Evolutionary conservation across 2,888 invertebrate species (phyloP), one percentile per base, ranked within the genome.

Genomic region (Callyntrura sp.): DNA sequence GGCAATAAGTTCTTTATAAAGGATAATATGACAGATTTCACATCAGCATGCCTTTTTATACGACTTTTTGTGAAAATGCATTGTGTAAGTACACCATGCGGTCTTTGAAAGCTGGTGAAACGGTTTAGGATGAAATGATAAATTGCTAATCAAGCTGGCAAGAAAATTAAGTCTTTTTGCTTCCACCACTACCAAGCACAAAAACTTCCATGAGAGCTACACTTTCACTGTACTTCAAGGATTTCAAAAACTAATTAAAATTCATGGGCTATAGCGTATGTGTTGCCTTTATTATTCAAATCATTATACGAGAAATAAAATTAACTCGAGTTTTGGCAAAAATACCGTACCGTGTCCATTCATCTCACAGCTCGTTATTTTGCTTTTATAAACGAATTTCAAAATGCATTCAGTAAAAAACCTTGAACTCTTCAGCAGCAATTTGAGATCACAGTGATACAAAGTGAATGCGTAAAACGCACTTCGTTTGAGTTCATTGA

Each of bases 401-500:
- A 43, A 70, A 9, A 17, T 43, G 43, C 70, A 65, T 28, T 28
- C 65, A 28, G n/a, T 65, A 65, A 14, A 17, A 43, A 70, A 70
- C 43, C 70, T 70, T 70, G 43, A 70, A 70, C 6, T 0, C 43
- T 43, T 65, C n/a, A n/a, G n/a, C n/a, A n/a, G n/a, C n/a, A n/a
- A n/a, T n/a, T 65, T 65, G 1, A 28, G 12, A 20, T 60, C 2
- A 60, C 4, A 20, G 23, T 23, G 20, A 11, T 14, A 23, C 60
- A 60, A 60, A 60, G n/a, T 60, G 25, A 28, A 65, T 70, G 35
- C 70, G 70, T 70, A 28, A 17, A 43, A 70, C 70, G 70, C 70
- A 70, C 70, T 70, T 65, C 25, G 28, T 65, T 70, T 70, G 70
- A 70, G 70, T 70, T 70, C 70, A 70, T n/a, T 70, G 70, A 70